Base-by-base conservation (phyloP, 2,113 vertebrate genomes). In the Platanista minor region DNA sequence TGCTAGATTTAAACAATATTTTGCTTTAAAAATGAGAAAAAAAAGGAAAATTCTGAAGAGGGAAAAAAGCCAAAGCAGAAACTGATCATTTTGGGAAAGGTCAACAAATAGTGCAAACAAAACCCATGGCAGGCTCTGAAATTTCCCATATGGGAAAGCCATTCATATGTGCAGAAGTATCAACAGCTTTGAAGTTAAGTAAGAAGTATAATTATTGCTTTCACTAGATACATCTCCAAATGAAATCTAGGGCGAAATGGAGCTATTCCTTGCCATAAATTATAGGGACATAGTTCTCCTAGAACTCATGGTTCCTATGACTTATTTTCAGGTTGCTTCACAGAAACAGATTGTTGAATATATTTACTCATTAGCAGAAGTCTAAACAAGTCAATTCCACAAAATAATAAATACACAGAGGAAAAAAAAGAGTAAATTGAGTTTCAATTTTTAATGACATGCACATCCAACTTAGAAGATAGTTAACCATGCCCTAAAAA, bases 401-500 rank as follows among this genome's bases (percentile, higher is more conserved):
- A 77, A 94, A 93, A 91, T 93, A 83, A 81, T 72, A 78, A 94
- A 97, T 62, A 71, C 64, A 90, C 4, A 71, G 23, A 92, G 77
- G 43, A 92, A 85, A 64, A 91, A 90, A 39, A 74, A 83, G 7
- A 88, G 39, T 72, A 92, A 97, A 97, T 82, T 97, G 59, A 94
- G 74, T 94, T 97, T 96, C 72, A 96, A 92, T 92, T 92, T 96
- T 83, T 89, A 97, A 94, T 96, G 29, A 43, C 69, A 93, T 81
- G n/a, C 31, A 85, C 66, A 91, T 90, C 31, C 89, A 92, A 97
- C 12, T 94, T 92, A 89, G 72, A 69, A 67, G 82, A 90, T 61
- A 84, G 82, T 62, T 95, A 95, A 49, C 83, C 91, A 97, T 96
- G 97, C 97, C 89, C 43, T 71, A 94, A 95, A 92, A 96, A 81